Conservation (phyloP, 2,797 vertebrate species). For the Crocidura indochinensis region DNA sequence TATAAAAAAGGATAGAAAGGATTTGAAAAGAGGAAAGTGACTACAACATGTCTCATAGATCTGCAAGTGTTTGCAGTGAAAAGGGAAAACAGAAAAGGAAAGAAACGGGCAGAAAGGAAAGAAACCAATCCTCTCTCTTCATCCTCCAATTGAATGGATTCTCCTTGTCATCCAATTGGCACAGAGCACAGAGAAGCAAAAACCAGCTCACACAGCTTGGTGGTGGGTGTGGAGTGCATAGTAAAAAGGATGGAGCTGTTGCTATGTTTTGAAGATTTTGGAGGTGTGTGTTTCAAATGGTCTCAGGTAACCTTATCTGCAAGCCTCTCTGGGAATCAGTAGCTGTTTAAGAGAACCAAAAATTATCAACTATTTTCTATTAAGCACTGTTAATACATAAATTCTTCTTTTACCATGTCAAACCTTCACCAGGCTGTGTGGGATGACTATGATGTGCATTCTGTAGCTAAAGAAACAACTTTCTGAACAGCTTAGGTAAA, state of each 20-base stretch:
- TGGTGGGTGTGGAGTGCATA: background rate
- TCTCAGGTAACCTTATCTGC: background rate
- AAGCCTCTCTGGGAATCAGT: background rate
- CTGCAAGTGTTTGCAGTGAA: slow-evolving; percentile 52
- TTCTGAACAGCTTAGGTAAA: background rate
- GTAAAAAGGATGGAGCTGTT: background rate
- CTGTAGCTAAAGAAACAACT: slow-evolving; percentile 49
- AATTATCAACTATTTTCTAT: background rate
- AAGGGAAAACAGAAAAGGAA: slow-evolving; percentile 75
- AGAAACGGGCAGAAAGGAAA: background rate
- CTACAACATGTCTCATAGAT: background rate
- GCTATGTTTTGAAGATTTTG: background rate
- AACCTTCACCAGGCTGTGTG: background rate
- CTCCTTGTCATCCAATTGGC: background rate
- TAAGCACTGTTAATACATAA: rapidly evolving
- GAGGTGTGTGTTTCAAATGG: background rate
- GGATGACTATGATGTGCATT: background rate
- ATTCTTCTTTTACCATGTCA: background rate
- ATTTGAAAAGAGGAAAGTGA: slow-evolving; percentile 70
- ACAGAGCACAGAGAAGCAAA: background rate
- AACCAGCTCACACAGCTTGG: background rate
- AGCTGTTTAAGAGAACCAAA: background rate
- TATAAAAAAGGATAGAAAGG: background rate
- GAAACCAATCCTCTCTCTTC: background rate
- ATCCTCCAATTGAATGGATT: background rate